Conservation (phyloP, 2,888 invertebrate genomes). For the Ceramica pisi region DNA sequence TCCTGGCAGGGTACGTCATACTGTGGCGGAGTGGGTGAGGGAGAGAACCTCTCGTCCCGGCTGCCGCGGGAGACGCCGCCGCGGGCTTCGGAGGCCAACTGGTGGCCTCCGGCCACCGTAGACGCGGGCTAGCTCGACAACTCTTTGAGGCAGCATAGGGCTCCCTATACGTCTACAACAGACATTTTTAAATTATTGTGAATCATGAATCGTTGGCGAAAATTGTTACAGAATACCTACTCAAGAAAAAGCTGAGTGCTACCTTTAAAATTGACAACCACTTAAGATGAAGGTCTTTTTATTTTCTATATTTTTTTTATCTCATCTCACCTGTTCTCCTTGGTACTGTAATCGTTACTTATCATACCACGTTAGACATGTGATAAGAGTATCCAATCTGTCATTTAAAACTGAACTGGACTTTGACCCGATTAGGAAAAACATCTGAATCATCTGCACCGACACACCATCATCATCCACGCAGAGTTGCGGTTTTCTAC, state of each 20-base stretch:
- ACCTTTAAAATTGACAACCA: conserved; percentile 2
- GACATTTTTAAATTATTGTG: background rate
- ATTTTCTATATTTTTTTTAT: background rate
- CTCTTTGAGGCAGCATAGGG: too few relatives aligned
- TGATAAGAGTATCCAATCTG: conserved; percentile 34
- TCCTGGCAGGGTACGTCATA: too few relatives aligned
- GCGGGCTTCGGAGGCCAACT: too few relatives aligned
- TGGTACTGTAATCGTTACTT: conserved; percentile 29
- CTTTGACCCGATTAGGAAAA: conserved; percentile 34
- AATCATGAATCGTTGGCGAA: background rate
- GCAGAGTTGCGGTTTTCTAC: too few relatives aligned
- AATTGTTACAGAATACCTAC: too few relatives aligned
- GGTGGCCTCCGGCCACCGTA: too few relatives aligned
- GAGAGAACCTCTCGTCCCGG: too few relatives aligned
- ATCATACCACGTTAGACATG: conserved; percentile 4
- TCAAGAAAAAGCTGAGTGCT: background rate
- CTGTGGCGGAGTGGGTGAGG: too few relatives aligned
- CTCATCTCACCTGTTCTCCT: conserved; percentile 8
- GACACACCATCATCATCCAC: too few relatives aligned
- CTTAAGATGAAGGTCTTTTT: conserved; percentile 3
- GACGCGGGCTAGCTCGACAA: too few relatives aligned
- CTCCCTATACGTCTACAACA: background rate
- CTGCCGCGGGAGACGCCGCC: too few relatives aligned
- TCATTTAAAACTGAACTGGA: conserved; percentile 27
- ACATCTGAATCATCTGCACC: conserved; percentile 3